Evolutionary conservation across 2,113 vertebrate species (phyloP), one percentile per base, ranked within the genome.

Genomic region (Chroicocephalus ridibundus): DNA sequence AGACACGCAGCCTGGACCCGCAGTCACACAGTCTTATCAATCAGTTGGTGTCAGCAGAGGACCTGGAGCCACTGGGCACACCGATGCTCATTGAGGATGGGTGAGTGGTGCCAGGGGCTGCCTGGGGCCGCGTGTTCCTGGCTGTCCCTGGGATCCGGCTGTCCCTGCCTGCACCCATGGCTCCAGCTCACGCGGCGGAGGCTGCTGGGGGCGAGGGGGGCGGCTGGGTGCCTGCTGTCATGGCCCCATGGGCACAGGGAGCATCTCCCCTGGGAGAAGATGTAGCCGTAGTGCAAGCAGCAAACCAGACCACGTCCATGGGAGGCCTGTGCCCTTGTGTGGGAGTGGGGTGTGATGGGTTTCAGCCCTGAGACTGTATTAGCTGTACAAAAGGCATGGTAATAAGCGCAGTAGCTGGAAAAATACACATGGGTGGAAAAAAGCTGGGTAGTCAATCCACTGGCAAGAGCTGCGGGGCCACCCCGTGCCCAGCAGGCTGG

Each of bases 31-130:
- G 99, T 11, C 98, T 99, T 62, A 99, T 99, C 97, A 98, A 98
- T 95, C 99, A 99, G 98, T 96, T 99, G 88, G 97, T 99, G 94
- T 99, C 99, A 3, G 99, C 99, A 0, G 99, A 99, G 92, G 99
- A 99, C 94, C 97, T 99, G 98, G 98, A 99, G 76, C 99, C 99
- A 0, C 96, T 99, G 15, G 96, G 98, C 89, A 99, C 99, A 0
- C 99, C 99, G 1, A 99, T 99, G 99, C 98, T 99, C 82, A 99
- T 99, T 15, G 99, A 99, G 97, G 99, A 99, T 15, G 99, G 99
- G 99, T 99, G 94, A 98, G 99, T 34, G 10, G n/a, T 26, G 47
- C 36, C 3, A 15, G 88, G 19, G 64, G 22, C 66, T 60, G 69
- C 46, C 44, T n/a, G 1, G 61, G 12, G 77, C 58, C 5, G 11